Percentiles rank a stretch among this genome's conserved stretches.
Evolutionary conservation across 2,797 vertebrate species (phyloP).

Genomic region (Cynopterus sphinx): DNA sequence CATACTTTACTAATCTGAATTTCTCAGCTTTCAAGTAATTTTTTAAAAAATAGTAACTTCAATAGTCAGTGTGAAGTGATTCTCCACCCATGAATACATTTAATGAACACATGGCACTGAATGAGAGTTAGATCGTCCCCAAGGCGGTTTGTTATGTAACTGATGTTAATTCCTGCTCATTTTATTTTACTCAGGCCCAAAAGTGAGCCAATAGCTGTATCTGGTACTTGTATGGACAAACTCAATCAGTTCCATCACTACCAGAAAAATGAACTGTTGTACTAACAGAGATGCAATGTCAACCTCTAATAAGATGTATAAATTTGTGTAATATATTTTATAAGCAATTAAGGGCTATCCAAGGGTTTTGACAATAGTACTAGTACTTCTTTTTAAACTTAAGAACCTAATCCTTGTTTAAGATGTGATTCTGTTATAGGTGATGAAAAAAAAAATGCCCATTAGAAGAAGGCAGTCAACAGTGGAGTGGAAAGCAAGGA

Average conservation of each 20-base stretch:
- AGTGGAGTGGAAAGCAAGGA: not conserved
- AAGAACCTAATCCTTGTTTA: not conserved
- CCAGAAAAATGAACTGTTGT: not conserved
- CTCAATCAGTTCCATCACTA: not conserved
- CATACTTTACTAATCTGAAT: not conserved
- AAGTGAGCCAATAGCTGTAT: not conserved
- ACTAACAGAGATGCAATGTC: not conserved
- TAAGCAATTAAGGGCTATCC: not conserved
- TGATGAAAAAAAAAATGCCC: not conserved
- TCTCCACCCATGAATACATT: not conserved
- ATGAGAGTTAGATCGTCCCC: not conserved
- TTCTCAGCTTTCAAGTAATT: not conserved
- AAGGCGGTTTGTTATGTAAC: fast-evolving
- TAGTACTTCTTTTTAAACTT: not conserved
- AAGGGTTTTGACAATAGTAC: not conserved
- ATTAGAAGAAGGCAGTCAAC: not conserved
- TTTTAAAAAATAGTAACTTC: not conserved
- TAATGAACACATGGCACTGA: not conserved
- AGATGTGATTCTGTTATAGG: not conserved
- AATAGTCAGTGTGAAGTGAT: no score
- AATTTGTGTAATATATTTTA: not conserved
- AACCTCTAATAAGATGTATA: not conserved
- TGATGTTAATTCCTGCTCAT: not conserved
- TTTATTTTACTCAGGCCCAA: not conserved
- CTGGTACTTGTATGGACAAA: not conserved